These are phyloP conservation scores for Orchesella cincta DNA, from an alignment of 1,140 invertebrate species.

Conservation along the genomic window DNA sequence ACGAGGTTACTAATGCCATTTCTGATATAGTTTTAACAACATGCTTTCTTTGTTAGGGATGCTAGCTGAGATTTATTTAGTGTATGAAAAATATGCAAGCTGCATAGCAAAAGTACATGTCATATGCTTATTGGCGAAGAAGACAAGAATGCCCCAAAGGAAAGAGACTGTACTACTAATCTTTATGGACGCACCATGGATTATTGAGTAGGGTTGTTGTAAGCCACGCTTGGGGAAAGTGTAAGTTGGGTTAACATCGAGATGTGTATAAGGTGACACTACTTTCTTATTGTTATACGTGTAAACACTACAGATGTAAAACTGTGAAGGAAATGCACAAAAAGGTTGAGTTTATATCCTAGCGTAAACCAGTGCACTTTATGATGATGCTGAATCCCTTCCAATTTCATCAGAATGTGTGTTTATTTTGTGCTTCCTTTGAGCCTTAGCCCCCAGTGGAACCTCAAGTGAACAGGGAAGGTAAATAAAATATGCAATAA, in stretches of 20 bases:
- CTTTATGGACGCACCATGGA: background rate
- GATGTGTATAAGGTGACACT: too few species aligned
- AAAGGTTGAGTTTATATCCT: background rate
- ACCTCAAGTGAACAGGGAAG: background rate
- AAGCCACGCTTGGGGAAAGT: too few species aligned
- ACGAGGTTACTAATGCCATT: too few species aligned
- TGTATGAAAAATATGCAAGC: too few species aligned
- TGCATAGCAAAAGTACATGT: too few species aligned
- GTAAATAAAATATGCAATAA: too few species aligned
- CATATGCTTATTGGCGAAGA: too few species aligned
- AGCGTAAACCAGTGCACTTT: background rate
- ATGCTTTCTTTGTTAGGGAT: too few species aligned
- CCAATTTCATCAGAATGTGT: background rate
- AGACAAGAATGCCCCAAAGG: too few species aligned
- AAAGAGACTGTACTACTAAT: background rate
- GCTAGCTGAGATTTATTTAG: too few species aligned
- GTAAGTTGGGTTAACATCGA: too few species aligned
- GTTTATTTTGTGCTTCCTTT: background rate
- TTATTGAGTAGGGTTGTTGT: background rate
- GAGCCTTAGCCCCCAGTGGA: background rate
- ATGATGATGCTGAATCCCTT: background rate
- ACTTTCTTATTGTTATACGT: background rate
- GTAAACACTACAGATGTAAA: background rate
- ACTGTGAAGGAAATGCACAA: background rate
- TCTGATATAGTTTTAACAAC: too few species aligned